phyloP scores from a whole-genome alignment of 2,797 vertebrate species.

The Gadopsis bispinosus region DNA sequence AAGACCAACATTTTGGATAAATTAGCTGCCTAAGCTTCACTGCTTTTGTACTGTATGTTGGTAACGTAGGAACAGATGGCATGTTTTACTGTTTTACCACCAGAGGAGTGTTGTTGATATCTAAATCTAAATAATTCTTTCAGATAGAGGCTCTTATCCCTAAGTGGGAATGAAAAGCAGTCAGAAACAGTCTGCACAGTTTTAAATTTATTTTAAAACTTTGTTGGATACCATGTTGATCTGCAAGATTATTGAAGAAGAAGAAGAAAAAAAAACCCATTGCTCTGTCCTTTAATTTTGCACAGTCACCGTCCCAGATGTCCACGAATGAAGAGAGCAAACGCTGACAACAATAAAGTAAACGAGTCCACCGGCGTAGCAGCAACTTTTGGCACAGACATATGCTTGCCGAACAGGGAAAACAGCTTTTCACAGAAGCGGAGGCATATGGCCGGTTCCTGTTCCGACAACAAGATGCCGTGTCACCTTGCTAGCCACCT shows the following conservation, averaged over 20 bases:
- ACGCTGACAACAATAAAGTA: constrained; percentile 56
- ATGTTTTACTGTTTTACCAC: constrained; percentile 52
- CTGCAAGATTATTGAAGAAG: neutral
- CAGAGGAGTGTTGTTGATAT: constrained; percentile 51
- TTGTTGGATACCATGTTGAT: constrained; percentile 16
- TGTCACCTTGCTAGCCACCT: constrained; percentile 84
- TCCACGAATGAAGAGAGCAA: constrained; percentile 52
- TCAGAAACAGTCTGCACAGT: neutral
- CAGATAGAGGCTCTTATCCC: constrained; percentile 14
- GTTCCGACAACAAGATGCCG: constrained; percentile 75
- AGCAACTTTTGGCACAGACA: constrained; percentile 70
- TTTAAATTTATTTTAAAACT: constrained; percentile 31
- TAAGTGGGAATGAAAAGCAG: constrained; percentile 28
- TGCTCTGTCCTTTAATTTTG: constrained; percentile 17
- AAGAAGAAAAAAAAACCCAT: neutral
- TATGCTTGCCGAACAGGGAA: constrained; percentile 73
- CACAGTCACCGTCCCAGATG: constrained; percentile 62
- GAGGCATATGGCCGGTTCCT: constrained; percentile 75
- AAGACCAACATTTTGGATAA: constrained; percentile 62
- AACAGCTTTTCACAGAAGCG: constrained; percentile 72
- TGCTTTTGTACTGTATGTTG: constrained; percentile 52
- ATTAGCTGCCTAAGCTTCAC: constrained; percentile 49
- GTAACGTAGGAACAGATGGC: constrained; percentile 60
- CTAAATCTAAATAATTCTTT: constrained; percentile 51
- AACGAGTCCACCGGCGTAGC: constrained; percentile 62